phyloP scores from a whole-genome alignment of 2,113 vertebrate species.

The Lampris megalopsis region DNA sequence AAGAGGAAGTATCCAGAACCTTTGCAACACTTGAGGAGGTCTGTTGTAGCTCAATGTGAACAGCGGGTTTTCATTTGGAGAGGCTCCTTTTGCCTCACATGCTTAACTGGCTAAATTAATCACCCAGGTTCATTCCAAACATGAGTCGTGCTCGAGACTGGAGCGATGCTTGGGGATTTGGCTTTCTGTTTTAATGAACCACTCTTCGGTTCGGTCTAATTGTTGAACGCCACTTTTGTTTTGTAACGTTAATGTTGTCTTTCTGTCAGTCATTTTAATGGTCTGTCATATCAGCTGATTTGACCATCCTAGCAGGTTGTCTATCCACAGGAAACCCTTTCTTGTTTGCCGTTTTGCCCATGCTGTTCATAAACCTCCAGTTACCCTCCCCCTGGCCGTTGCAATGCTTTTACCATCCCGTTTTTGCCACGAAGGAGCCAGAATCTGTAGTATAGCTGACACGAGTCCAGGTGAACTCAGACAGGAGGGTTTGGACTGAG shows the following conservation, averaged over 20 bases:
- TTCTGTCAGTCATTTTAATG: too few species aligned
- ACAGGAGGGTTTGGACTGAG: too few species aligned
- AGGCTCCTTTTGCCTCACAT: background rate
- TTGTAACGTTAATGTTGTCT: too few species aligned
- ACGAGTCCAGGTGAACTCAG: too few species aligned
- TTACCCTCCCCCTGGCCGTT: background rate
- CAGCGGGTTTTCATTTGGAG: background rate
- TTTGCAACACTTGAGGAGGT: background rate
- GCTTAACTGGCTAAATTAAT: background rate
- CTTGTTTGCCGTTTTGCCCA: background rate
- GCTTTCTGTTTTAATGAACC: background rate
- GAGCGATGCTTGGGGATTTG: background rate
- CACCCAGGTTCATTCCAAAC: background rate
- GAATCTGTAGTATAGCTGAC: background rate
- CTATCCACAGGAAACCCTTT: too few species aligned
- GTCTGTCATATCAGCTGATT: too few species aligned
- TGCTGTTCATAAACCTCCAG: background rate
- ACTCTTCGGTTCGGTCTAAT: conserved; percentile 7
- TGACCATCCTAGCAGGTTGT: too few species aligned
- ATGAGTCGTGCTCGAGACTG: background rate
- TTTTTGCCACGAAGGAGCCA: background rate
- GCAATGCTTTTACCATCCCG: conserved; percentile 3
- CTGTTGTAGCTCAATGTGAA: background rate
- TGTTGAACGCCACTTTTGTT: too few species aligned
- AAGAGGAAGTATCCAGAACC: background rate